Conservation (phyloP, 2,888 invertebrate species). For the Tuta absoluta region DNA sequence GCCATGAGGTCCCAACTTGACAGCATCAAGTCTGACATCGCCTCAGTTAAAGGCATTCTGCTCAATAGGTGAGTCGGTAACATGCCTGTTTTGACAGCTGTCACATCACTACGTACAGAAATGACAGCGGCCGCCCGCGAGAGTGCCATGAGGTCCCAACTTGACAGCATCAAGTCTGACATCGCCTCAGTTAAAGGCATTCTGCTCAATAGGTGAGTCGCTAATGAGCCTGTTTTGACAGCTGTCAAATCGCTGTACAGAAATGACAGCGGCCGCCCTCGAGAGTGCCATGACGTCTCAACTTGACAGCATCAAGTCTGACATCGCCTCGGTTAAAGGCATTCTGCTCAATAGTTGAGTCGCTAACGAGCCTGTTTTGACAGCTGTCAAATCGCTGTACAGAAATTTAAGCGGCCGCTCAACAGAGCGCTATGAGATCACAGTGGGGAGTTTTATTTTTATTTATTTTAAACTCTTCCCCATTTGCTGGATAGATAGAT, state of each 20-base stretch:
- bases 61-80: slow-evolving; percentile 84
- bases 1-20: slow-evolving; percentile 82
- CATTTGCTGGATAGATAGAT: too few species aligned
- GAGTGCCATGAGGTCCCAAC: slow-evolving; percentile 79
- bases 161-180: slow-evolving; percentile 63
- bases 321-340: slow-evolving; percentile 87
- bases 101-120: slow-evolving; percentile 84
- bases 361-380: not conserved
- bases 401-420: slow-evolving; percentile 81
- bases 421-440: slow-evolving; percentile 75
- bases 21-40: slow-evolving; percentile 76
- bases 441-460: too few species aligned
- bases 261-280: slow-evolving; percentile 80
- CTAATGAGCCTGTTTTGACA: too few species aligned
- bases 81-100: slow-evolving; percentile 35
- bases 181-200: too few species aligned
- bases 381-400: slow-evolving; percentile 82
- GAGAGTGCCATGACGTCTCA: slow-evolving; percentile 81
- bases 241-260: slow-evolving; percentile 84
- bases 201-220: too few species aligned
- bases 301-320: slow-evolving; percentile 84
- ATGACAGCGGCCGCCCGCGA: slow-evolving; percentile 78
- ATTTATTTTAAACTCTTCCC: too few species aligned
- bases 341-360: slow-evolving; percentile 85
- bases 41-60: slow-evolving; percentile 87